phyloP scores from a whole-genome alignment of 2,113 vertebrate genomes.

The Peromyscus maniculatus region DNA sequence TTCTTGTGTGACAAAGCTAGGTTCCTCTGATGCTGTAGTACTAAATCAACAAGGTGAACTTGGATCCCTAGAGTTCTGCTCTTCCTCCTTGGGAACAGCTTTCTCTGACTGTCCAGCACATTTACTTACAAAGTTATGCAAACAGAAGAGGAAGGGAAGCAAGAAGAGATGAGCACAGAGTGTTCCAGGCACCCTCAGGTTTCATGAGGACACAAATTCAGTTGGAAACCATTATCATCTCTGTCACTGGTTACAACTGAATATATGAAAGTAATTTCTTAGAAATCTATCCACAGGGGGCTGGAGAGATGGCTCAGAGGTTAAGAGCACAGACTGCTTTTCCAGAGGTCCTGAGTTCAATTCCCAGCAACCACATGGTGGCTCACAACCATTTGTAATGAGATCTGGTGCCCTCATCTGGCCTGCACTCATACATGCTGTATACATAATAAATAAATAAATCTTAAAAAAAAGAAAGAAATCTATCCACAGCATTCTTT shows the following conservation, averaged over 20 bases:
- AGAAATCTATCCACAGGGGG: neutral
- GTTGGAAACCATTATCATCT: neutral
- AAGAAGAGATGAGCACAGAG: neutral
- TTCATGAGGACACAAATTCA: neutral
- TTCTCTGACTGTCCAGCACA: neutral
- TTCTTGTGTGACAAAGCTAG: neutral
- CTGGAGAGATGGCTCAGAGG: no score
- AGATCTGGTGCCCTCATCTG: no score
- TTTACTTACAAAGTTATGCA: neutral
- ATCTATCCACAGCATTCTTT: neutral
- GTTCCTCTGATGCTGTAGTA: neutral
- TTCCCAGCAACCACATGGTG: no score
- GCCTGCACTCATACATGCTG: no score
- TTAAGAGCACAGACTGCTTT: no score
- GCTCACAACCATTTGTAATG: no score
- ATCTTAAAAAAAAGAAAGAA: neutral
- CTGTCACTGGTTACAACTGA: neutral
- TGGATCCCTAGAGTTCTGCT: neutral
- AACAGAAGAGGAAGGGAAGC: neutral
- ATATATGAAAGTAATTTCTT: neutral
- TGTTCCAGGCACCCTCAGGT: neutral
- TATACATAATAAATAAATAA: no score
- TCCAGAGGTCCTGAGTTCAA: no score
- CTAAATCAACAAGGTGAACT: neutral
- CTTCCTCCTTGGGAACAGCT: neutral